Conservation (phyloP, 2,888 invertebrate genomes). For the Tholera decimalis region DNA sequence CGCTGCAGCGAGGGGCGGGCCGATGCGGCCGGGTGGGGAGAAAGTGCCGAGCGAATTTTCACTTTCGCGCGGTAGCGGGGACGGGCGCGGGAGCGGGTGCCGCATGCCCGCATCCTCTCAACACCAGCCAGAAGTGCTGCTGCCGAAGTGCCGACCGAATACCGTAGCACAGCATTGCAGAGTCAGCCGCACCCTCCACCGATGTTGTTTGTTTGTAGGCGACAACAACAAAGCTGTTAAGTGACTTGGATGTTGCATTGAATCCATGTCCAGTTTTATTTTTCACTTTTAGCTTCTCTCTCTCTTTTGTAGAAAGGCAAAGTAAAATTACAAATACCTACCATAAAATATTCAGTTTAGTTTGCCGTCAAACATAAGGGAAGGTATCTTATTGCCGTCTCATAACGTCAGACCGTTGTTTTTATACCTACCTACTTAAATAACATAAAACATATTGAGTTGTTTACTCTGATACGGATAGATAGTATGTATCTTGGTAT, state of each 20-base stretch:
- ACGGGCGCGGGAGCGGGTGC: conserved; percentile 77
- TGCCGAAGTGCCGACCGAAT: not conserved
- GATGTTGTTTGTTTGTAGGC: conserved; percentile 5
- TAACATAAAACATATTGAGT: conserved; percentile 31
- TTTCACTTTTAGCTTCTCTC: not conserved
- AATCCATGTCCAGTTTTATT: not conserved
- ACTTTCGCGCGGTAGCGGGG: conserved; percentile 86
- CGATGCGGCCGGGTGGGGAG: conserved; percentile 84
- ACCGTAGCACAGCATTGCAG: conserved; percentile 10
- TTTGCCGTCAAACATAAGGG: not conserved
- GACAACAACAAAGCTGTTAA: not conserved
- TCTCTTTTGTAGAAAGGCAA: not conserved
- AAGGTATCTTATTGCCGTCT: conserved; percentile 12
- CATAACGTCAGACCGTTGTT: conserved; percentile 3
- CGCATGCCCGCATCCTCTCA: conserved; percentile 52
- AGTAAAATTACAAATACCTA: not conserved
- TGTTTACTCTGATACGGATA: conserved; percentile 14
- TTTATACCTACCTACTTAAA: too few species aligned
- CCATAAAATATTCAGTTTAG: not conserved
- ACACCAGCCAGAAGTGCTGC: not conserved
- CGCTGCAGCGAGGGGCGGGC: conserved; percentile 71
- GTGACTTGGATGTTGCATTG: not conserved
- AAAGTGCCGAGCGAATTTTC: conserved; percentile 90
- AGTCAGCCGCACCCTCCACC: not conserved
- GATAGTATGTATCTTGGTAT: not conserved